A percentile compares a stretch with the other conserved stretches of the same genome.
Conservation (phyloP, 2,888 invertebrate genomes). For the Spatulosminthurus flaviceps region DNA sequence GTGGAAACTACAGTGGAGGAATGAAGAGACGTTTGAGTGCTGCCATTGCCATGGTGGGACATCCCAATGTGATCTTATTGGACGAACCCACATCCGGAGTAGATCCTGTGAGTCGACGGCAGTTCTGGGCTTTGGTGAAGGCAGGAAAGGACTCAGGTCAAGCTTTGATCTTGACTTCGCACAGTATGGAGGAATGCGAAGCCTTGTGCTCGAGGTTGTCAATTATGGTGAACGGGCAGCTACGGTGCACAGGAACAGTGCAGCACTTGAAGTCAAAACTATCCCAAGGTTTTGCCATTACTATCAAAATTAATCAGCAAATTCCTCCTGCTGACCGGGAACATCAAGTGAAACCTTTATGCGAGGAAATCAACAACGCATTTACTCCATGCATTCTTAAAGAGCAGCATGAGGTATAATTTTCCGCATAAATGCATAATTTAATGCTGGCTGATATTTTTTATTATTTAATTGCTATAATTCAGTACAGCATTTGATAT, state of each 20-base stretch:
- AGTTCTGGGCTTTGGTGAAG: conserved; percentile 73
- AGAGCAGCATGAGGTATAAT: conserved; percentile 75
- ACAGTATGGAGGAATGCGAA: conserved; percentile 88
- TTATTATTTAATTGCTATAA: conserved; percentile 3
- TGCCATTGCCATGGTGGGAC: conserved; percentile 84
- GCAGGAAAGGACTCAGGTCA: conserved; percentile 69
- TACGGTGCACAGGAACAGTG: conserved; percentile 78
- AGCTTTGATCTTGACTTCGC: conserved; percentile 75
- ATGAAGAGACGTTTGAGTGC: conserved; percentile 89
- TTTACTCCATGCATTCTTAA: conserved; percentile 73
- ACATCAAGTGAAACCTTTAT: conserved; percentile 65
- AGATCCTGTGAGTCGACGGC: conserved; percentile 74
- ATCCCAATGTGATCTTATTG: conserved; percentile 44
- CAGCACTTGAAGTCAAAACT: conserved; percentile 77
- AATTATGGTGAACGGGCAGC: conserved; percentile 78
- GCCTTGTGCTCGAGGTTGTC: conserved; percentile 79
- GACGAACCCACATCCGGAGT: conserved; percentile 66
- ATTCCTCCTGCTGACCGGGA: conserved; percentile 44
- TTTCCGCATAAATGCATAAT: background rate
- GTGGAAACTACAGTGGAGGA: conserved; percentile 81
- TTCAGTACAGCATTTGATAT: no score
- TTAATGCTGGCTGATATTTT: conserved; percentile 4
- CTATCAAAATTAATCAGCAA: conserved; percentile 46
- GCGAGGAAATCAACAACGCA: conserved; percentile 69
- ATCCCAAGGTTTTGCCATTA: conserved; percentile 67